Conservation (phyloP, 1,140 invertebrate genomes). For the Drosophila baimaii region DNA sequence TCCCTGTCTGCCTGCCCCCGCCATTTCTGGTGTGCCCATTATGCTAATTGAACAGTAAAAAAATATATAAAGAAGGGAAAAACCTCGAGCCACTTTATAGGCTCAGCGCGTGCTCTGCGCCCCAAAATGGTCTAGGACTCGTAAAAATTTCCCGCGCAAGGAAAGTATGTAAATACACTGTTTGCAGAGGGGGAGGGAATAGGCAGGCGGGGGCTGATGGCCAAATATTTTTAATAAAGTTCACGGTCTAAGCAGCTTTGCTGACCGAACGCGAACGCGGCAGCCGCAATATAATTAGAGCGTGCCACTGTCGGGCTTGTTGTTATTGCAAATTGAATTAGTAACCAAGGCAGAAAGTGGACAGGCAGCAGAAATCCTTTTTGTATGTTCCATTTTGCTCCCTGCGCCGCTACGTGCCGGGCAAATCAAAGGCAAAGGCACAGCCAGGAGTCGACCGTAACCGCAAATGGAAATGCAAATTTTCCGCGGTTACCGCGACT, state of each 20-base stretch:
- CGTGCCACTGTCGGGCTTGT: conserved; percentile 50
- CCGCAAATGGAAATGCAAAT: conserved; percentile 82
- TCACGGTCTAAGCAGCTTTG: conserved; percentile 71
- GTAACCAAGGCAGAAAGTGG: conserved; percentile 68
- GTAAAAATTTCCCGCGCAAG: conserved; percentile 68
- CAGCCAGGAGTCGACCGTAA: conserved; percentile 41
- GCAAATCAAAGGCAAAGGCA: conserved; percentile 68
- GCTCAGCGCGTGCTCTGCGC: conserved; percentile 66
- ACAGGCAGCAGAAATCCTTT: conserved; percentile 74
- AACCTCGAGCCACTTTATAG: conserved; percentile 68
- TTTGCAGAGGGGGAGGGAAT: conserved; percentile 3
- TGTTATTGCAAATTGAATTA: conserved; percentile 82
- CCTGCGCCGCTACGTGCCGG: conserved; percentile 43
- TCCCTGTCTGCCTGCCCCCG: conserved; percentile 27
- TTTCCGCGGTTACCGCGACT: conserved; percentile 67
- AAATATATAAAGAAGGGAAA: conserved; percentile 25
- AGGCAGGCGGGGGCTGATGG: conserved; percentile 7
- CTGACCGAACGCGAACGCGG: conserved; percentile 59
- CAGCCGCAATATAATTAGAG: conserved; percentile 73
- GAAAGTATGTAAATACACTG: conserved; percentile 71
- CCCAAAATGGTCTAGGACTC: conserved; percentile 55
- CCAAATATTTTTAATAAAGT: conserved; percentile 83
- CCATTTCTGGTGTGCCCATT: conserved; percentile 69
- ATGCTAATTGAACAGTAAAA: conserved; percentile 84
- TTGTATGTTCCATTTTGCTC: conserved; percentile 40